Evolutionary conservation across 2,113 vertebrate genomes (phyloP).

Genomic region (Clinocottus analis): DNA sequence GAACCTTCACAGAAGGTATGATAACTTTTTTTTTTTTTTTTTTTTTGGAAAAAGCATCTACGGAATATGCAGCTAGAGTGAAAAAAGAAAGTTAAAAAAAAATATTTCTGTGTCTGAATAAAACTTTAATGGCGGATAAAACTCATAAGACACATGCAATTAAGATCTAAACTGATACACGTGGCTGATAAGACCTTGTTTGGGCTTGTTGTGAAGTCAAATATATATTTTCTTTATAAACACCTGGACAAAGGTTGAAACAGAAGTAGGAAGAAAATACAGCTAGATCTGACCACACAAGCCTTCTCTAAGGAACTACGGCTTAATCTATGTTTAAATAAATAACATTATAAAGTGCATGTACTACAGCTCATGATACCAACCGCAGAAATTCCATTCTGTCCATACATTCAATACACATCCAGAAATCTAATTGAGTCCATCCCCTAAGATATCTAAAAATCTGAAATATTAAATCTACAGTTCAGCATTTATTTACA

Average conservation of each 20-base stretch:
- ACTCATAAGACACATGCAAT: conserved; percentile 49
- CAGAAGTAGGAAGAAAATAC: conserved; percentile 12
- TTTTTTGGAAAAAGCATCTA: conserved; percentile 46
- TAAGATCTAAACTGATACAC: conserved; percentile 27
- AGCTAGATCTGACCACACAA: conserved; percentile 10
- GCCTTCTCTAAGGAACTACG: conserved; percentile 35
- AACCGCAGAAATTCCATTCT: conserved; percentile 28
- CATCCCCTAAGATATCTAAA: background rate
- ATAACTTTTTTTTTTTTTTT: conserved; percentile 21
- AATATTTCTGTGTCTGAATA: conserved; percentile 23
- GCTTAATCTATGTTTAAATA: conserved; percentile 49
- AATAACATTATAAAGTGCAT: conserved; percentile 79
- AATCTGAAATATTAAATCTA: conserved; percentile 15
- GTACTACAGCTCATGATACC: conserved; percentile 57
- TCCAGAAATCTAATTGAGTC: background rate
- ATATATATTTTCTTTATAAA: conserved; percentile 50
- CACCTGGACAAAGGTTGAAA: conserved; percentile 38
- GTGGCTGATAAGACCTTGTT: conserved; percentile 73
- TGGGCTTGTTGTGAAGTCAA: conserved; percentile 59
- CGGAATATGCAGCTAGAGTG: conserved; percentile 29
- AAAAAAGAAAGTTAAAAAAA: conserved; percentile 26
- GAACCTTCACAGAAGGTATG: conserved; percentile 78
- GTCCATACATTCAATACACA: conserved; percentile 32
- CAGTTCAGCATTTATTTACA: conserved; percentile 45
- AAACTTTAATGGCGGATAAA: conserved; percentile 28